Base-by-base conservation (phyloP, 1,140 invertebrate species). In the Drosophila subobscura region DNA sequence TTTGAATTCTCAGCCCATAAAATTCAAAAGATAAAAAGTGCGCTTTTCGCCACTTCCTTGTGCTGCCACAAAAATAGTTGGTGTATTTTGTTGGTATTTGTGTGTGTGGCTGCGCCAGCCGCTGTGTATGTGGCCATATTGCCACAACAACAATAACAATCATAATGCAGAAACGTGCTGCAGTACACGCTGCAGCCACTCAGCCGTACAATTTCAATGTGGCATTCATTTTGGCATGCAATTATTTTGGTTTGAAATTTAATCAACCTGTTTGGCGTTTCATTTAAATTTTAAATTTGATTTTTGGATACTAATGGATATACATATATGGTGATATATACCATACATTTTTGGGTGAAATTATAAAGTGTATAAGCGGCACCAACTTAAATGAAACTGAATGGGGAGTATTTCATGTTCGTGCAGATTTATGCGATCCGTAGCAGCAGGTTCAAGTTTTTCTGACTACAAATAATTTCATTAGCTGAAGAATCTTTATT, bases 1-100 rank as follows among this genome's bases (percentile, higher is more conserved):
- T 85, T 85, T 86, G 81, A 85, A 86, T 86, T 86, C 86, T 78
- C 50, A 55, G 65, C 72, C 81, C 81, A 81, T 81, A 86, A 86
- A 85, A 77, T 85, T 83, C 68, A 86, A 71, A 79, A 85, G 68
- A 77, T 88, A 81, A 77, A 80, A 77, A 80, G 67, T 77, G 68
- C 67, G 67, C 58, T 75, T 65, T 59, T 57, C 47, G 67, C 76
- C 72, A 77, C 77, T 80, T 73, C 73, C 81, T 81, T 64, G 70
- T 63, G 67, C 54, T 61, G 54, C 54, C 73, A 46, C 51, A 50
- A 60, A 70, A 72, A 58, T 73, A 50, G 63, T 73, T 73, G 63
- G 63, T 71, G 67, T 71, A 70, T 68, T 70, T 68, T 22, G 20
- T 27, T 37, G 10, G 10, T 37, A 27, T 16, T 29, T 3, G 29